A percentile compares a stretch with the other conserved stretches of the same genome.
Conservation (phyloP, 2,113 vertebrate genomes). For the Andinoacara biseriatus region DNA sequence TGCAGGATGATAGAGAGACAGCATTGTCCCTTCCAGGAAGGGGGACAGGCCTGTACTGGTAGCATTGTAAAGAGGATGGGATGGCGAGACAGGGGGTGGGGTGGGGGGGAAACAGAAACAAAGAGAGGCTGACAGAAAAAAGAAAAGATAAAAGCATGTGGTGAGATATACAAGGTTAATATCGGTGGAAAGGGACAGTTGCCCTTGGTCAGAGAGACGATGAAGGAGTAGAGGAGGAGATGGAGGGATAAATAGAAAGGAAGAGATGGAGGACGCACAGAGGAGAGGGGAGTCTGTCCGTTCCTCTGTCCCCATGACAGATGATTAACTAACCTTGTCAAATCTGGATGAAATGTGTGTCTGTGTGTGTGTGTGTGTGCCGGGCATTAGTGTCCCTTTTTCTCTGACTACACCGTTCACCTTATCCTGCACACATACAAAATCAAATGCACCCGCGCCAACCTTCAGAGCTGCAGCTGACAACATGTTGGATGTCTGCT, state of each 20-base stretch:
- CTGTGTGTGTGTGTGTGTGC: slow-evolving; percentile 8
- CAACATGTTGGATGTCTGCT: slow-evolving; percentile 2
- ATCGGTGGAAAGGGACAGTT: slow-evolving; percentile 18
- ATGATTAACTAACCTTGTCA: slow-evolving; percentile 74
- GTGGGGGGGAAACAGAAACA: not conserved
- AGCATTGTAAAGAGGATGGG: not conserved
- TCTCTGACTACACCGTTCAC: slow-evolving; percentile 38
- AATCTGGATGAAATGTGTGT: slow-evolving; percentile 46
- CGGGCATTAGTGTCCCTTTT: slow-evolving; percentile 20
- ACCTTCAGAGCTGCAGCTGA: slow-evolving; percentile 13
- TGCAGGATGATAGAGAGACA: slow-evolving; percentile 23
- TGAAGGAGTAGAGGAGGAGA: slow-evolving; percentile 11
- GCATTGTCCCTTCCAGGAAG: not conserved
- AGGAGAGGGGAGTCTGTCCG: slow-evolving; percentile 57
- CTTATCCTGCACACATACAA: slow-evolving; percentile 21
- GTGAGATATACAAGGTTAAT: slow-evolving; percentile 64
- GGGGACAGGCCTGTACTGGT: not conserved
- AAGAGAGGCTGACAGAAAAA: not conserved
- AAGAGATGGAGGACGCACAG: slow-evolving; percentile 50
- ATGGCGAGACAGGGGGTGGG: not conserved
- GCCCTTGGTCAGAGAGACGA: slow-evolving; percentile 37
- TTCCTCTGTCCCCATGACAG: slow-evolving; percentile 47
- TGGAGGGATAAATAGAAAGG: slow-evolving; percentile 27
- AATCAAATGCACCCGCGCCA: not conserved
- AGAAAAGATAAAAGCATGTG: slow-evolving; percentile 4